A percentile compares a stretch with the other conserved stretches of the same genome.
Conservation (phyloP, 1,140 invertebrate species). For the Aphelinus certus region DNA sequence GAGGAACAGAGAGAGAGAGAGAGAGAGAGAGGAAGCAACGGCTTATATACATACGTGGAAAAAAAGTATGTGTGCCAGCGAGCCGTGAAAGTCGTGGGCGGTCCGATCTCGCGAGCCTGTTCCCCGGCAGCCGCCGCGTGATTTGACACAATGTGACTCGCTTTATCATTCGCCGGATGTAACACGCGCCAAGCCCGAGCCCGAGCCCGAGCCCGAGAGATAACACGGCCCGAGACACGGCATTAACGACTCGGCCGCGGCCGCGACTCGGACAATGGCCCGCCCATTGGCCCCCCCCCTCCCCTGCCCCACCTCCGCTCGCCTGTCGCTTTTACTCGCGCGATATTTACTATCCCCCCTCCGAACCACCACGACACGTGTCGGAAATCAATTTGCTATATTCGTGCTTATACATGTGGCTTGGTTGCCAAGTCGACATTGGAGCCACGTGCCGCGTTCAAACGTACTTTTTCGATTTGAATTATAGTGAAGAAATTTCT, state of each 20-base stretch:
- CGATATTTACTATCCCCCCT: too few species aligned
- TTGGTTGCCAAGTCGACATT: too few species aligned
- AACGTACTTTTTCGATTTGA: too few species aligned
- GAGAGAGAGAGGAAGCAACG: slow-evolving; percentile 19
- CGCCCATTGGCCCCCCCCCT: neutral
- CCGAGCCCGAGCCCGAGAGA: neutral
- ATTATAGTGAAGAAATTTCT: too few species aligned
- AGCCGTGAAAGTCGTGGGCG: slow-evolving; percentile 34
- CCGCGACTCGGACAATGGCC: neutral
- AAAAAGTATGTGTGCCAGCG: slow-evolving; percentile 30
- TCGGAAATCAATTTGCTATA: too few species aligned
- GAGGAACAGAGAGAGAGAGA: neutral
- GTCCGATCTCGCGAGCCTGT: neutral
- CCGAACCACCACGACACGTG: too few species aligned
- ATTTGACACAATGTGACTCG: slow-evolving; percentile 24
- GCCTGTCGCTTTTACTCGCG: too few species aligned
- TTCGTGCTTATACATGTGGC: too few species aligned
- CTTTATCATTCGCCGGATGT: slow-evolving; percentile 5
- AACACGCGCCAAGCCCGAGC: neutral
- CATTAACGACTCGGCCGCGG: slow-evolving; percentile 1
- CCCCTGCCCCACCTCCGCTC: neutral
- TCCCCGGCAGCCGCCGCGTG: neutral
- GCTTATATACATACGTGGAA: slow-evolving; percentile 11
- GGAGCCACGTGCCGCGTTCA: too few species aligned
- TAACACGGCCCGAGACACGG: slow-evolving; percentile 25